phyloP scores from a whole-genome alignment of 2,888 invertebrate genomes.

The Eucera pruinosa region DNA sequence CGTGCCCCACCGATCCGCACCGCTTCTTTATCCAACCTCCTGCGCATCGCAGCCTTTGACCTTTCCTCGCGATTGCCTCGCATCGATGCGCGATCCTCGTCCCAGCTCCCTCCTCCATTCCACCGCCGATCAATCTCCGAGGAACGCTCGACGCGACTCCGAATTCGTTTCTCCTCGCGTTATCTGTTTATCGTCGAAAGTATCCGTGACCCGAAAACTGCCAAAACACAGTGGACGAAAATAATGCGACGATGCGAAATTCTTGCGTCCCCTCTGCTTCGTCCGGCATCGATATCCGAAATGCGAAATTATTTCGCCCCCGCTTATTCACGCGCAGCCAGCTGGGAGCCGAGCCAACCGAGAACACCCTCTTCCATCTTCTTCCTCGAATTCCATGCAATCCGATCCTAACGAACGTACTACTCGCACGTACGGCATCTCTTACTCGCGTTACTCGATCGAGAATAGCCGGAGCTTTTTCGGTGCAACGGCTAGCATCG shows the following conservation, averaged over 20 bases:
- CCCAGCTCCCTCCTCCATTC: too few relatives aligned
- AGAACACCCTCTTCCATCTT: constrained; percentile 54
- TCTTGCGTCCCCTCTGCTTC: neutral
- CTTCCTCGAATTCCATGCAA: constrained; percentile 67
- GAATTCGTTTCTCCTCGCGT: too few relatives aligned
- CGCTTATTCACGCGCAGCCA: constrained; percentile 55
- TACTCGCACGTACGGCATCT: constrained; percentile 23
- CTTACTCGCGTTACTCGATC: constrained; percentile 1
- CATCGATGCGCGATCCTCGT: too few relatives aligned
- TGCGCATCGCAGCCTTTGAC: constrained; percentile 27
- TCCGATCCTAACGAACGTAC: constrained; percentile 50
- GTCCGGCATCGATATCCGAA: constrained; percentile 47
- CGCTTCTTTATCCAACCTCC: constrained; percentile 10
- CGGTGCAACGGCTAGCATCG: neutral
- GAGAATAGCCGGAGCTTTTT: constrained; percentile 13
- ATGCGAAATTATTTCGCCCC: constrained; percentile 67
- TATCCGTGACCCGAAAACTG: too few relatives aligned
- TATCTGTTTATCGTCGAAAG: too few relatives aligned
- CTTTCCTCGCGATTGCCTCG: neutral
- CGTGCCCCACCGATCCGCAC: constrained; percentile 49
- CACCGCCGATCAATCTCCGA: too few relatives aligned
- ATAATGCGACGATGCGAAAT: constrained; percentile 51
- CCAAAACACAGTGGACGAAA: constrained; percentile 21
- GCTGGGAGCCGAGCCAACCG: constrained; percentile 69
- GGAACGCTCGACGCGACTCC: too few relatives aligned